Conservation (phyloP, 2,113 vertebrate genomes). For the Oplegnathus fasciatus region DNA sequence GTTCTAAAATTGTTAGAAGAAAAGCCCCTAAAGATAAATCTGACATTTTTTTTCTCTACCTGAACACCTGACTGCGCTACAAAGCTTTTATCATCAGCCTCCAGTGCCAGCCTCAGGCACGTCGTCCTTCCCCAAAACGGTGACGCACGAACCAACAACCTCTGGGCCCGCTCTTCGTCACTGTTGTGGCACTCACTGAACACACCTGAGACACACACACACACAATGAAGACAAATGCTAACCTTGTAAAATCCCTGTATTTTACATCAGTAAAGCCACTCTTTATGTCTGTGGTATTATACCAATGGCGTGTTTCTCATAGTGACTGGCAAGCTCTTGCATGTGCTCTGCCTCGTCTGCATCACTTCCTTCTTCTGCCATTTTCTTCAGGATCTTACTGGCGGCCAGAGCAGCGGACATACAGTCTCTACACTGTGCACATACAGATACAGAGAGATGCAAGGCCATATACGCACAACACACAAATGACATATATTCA, state of each 20-base stretch:
- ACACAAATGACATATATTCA: background rate
- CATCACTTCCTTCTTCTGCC: constrained; percentile 88
- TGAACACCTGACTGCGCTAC: constrained; percentile 94
- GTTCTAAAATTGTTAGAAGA: too few species aligned
- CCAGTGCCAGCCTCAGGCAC: constrained; percentile 91
- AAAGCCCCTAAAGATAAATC: background rate
- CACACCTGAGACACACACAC: constrained; percentile 80
- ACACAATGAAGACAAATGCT: background rate
- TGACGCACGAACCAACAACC: constrained; percentile 89
- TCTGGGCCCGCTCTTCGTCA: constrained; percentile 89
- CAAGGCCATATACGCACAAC: background rate
- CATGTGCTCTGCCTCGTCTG: constrained; percentile 87
- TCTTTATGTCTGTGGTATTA: constrained; percentile 1
- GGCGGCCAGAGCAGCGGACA: constrained; percentile 89
- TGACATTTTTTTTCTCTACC: constrained; percentile 79
- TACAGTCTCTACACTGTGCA: constrained; percentile 87
- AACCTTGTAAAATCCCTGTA: background rate
- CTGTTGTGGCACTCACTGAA: constrained; percentile 91
- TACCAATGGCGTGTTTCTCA: constrained; percentile 92
- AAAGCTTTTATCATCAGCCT: constrained; percentile 93
- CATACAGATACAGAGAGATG: constrained; percentile 17
- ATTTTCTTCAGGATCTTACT: constrained; percentile 95
- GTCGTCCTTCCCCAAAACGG: constrained; percentile 93
- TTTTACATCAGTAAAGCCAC: background rate
- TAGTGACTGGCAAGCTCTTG: constrained; percentile 86